A percentile compares a stretch with the other conserved stretches of the same genome.
These are phyloP conservation scores for Lamproptera curius DNA, from an alignment of 2,888 invertebrate genomes.

Conservation along the genomic window DNA sequence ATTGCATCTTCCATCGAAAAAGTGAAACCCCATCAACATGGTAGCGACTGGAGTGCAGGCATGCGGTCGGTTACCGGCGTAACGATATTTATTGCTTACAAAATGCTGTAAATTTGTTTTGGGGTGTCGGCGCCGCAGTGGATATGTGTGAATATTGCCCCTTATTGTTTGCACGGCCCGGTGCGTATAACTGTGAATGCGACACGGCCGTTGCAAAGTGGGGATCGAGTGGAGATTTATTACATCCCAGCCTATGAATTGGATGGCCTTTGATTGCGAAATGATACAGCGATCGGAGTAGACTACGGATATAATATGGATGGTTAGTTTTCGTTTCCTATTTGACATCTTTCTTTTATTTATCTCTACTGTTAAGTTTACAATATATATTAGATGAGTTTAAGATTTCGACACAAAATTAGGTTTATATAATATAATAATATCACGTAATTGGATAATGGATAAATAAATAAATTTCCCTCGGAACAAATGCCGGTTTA, in stretches of 20 bases:
- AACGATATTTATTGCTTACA: constrained; percentile 46
- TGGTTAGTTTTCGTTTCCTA: too few relatives aligned
- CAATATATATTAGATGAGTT: too few relatives aligned
- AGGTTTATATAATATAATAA: too few relatives aligned
- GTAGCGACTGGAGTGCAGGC: constrained; percentile 26
- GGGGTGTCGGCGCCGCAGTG: constrained; percentile 49
- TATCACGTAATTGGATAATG: too few relatives aligned
- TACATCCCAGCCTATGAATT: constrained; percentile 25
- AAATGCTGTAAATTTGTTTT: constrained; percentile 48
- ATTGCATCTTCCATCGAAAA: too few relatives aligned
- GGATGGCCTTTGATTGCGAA: constrained; percentile 28
- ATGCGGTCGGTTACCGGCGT: constrained; percentile 30
- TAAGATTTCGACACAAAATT: too few relatives aligned
- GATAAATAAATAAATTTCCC: too few relatives aligned
- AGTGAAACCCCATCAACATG: not conserved
- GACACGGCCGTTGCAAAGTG: constrained; percentile 16
- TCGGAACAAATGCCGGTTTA: too few relatives aligned
- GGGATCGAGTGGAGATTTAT: constrained; percentile 33
- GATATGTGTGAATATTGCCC: constrained; percentile 43
- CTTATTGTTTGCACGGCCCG: constrained; percentile 49
- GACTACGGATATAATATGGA: too few relatives aligned
- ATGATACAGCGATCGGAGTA: constrained; percentile 12
- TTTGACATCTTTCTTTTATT: too few relatives aligned
- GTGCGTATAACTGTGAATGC: constrained; percentile 24
- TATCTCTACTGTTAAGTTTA: too few relatives aligned